phyloP scores from a whole-genome alignment of 2,888 invertebrate species.

The Selenia dentaria region DNA sequence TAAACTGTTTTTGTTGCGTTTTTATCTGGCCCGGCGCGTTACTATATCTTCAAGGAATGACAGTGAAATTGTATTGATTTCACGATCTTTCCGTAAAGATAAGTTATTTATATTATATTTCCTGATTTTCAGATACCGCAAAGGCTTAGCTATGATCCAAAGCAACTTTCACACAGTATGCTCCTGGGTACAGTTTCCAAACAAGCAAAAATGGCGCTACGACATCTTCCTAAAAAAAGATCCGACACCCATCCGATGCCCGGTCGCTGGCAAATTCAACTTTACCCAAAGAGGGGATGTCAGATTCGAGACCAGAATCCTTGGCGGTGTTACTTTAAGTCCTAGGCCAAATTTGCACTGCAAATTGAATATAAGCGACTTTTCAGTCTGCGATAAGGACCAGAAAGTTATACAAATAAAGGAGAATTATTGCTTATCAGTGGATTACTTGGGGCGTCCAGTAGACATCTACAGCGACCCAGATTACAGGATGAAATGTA shows the following conservation, averaged over 20 bases:
- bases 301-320: conserved; percentile 95
- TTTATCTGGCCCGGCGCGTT: too few species aligned
- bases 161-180: conserved; percentile 97
- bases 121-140: conserved; percentile 87
- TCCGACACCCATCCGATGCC: conserved; percentile 96
- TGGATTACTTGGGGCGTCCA: conserved; percentile 97
- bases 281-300: conserved; percentile 97
- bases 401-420: conserved; percentile 97
- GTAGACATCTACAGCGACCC: conserved; percentile 98
- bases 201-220: conserved; percentile 94
- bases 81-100: too few species aligned
- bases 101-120: too few species aligned
- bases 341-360: conserved; percentile 97
- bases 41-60: too few species aligned
- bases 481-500: conserved; percentile 98
- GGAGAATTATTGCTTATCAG: conserved; percentile 98
- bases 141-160: conserved; percentile 94
- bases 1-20: too few species aligned
- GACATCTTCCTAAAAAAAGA: conserved; percentile 93
- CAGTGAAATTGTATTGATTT: too few species aligned
- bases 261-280: conserved; percentile 98
- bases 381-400: conserved; percentile 97
- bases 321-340: conserved; percentile 97
- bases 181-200: conserved; percentile 96
- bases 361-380: conserved; percentile 96